Evolutionary conservation across 2,888 invertebrate genomes (phyloP).

Genomic region (Agrotis puta): DNA sequence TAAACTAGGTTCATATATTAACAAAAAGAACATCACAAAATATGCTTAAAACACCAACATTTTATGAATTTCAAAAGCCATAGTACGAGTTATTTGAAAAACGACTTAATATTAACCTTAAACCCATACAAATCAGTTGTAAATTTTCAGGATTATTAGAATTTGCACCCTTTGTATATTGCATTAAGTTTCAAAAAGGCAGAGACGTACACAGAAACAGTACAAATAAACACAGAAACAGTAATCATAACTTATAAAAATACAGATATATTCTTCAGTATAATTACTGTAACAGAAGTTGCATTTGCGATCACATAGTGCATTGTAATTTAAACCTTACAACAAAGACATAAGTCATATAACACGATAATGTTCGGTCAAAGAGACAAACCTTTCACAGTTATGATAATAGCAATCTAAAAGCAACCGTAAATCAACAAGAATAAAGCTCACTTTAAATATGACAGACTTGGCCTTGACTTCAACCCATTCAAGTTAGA

Average conservation of each 20-base stretch:
- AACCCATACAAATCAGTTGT: constrained; percentile 7
- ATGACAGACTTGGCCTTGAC: neutral
- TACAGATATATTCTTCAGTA: constrained; percentile 15
- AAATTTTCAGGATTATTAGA: neutral
- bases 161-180: constrained; percentile 10
- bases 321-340: neutral
- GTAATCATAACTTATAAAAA: constrained; percentile 5
- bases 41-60: constrained; percentile 71
- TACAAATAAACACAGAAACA: neutral
- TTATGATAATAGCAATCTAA: neutral
- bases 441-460: neutral
- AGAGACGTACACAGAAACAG: neutral
- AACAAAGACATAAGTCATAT: neutral
- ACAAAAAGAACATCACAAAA: constrained; percentile 84
- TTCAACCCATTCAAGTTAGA: neutral
- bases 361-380: neutral
- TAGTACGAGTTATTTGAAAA: constrained; percentile 54
- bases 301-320: neutral
- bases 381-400: neutral
- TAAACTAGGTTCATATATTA: constrained; percentile 50
- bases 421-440: neutral
- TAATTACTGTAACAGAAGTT: neutral
- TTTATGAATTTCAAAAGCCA: constrained; percentile 39
- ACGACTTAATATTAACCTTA: constrained; percentile 11
- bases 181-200: constrained; percentile 8